Evolutionary conservation across 2,113 vertebrate species (phyloP).

Genomic region (Hypomesus transpacificus): DNA sequence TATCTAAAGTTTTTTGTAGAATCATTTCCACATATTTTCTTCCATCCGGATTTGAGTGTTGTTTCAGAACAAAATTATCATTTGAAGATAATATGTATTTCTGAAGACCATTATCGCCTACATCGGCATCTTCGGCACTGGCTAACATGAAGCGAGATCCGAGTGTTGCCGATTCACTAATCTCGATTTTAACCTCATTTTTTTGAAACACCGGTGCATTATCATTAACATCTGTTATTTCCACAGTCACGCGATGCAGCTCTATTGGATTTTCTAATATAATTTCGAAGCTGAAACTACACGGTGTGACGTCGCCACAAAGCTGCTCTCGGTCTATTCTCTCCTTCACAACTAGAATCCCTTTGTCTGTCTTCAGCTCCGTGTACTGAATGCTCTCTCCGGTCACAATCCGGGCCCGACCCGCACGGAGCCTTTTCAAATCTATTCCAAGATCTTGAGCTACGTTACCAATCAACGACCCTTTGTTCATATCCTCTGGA

Average conservation of each 20-base stretch:
- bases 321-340: constrained; percentile 12
- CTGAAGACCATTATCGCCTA: no score
- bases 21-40: no score
- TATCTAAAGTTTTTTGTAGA: no score
- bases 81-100: no score
- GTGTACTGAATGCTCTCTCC: constrained; percentile 7
- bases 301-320: constrained; percentile 5
- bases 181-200: no score
- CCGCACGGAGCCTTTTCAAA: not conserved
- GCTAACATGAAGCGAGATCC: no score
- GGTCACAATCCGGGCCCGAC: constrained; percentile 7
- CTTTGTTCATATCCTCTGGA: not conserved
- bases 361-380: constrained; percentile 9
- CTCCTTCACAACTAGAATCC: constrained; percentile 8
- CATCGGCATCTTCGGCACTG: no score
- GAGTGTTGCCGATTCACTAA: no score
- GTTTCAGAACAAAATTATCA: no score
- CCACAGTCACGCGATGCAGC: constrained; percentile 17
- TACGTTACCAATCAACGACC: constrained; percentile 20
- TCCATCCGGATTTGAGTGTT: no score
- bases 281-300: not conserved
- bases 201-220: no score
- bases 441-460: constrained; percentile 21
- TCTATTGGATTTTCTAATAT: not conserved
- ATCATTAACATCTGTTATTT: constrained; percentile 20